These are phyloP conservation scores for Eupithecia inturbata DNA, from an alignment of 2,888 invertebrate species.

Conservation along the genomic window DNA sequence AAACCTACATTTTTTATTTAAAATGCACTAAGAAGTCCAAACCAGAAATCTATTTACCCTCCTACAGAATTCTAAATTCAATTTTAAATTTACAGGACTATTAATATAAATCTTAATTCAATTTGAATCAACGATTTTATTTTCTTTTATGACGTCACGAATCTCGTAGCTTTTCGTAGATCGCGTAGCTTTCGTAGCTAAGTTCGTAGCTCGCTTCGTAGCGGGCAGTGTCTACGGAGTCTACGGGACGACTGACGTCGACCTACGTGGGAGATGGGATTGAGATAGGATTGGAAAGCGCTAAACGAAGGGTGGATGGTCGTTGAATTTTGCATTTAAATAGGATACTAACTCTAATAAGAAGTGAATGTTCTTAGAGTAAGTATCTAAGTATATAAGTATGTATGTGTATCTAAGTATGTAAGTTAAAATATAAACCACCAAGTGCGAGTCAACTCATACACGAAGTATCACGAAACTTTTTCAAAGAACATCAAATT, in stretches of 20 bases:
- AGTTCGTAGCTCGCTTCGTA: constrained; percentile 51
- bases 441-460: too few relatives aligned
- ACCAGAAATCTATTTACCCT: background rate
- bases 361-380: too few relatives aligned
- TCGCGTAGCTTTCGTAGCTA: constrained; percentile 44
- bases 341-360: too few relatives aligned
- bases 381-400: too few relatives aligned
- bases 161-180: constrained; percentile 41
- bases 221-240: constrained; percentile 56
- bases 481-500: too few relatives aligned
- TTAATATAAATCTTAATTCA: background rate
- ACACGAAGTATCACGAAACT: too few relatives aligned
- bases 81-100: background rate
- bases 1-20: background rate
- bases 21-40: background rate
- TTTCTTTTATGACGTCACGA: background rate
- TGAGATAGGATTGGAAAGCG: background rate
- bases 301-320: background rate
- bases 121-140: background rate
- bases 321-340: background rate
- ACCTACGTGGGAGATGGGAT: background rate
- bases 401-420: too few relatives aligned
- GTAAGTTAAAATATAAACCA: too few relatives aligned
- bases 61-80: background rate
- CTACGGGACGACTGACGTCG: constrained; percentile 52